Evolutionary conservation across 2,113 vertebrate genomes (phyloP).

Genomic region (Synchiropus splendidus): DNA sequence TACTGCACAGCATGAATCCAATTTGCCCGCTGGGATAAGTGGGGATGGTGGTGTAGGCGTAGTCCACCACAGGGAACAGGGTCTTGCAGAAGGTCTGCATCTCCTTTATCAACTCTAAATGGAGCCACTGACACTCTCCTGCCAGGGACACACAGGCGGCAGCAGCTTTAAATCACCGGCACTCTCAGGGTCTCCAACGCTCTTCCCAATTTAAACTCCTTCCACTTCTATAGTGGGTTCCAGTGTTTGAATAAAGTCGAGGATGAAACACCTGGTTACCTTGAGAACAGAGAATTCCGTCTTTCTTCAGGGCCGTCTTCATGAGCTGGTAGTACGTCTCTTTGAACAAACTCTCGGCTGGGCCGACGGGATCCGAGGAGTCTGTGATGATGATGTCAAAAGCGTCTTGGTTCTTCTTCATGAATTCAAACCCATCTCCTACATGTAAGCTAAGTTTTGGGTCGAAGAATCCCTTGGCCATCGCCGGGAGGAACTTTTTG

Average conservation of each 20-base stretch:
- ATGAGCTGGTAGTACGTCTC: slow-evolving; percentile 96
- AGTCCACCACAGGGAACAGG: slow-evolving; percentile 89
- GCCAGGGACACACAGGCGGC: slow-evolving; percentile 10
- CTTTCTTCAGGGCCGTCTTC: slow-evolving; percentile 85
- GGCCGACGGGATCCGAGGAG: slow-evolving; percentile 95
- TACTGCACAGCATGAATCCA: slow-evolving; percentile 98
- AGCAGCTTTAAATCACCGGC: no score
- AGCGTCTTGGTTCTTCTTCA: slow-evolving; percentile 96
- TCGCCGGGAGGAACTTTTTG: slow-evolving; percentile 89
- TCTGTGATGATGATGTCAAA: slow-evolving; percentile 97
- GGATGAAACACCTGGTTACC: no score
- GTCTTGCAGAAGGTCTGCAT: slow-evolving; percentile 94
- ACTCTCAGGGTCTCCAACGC: no score
- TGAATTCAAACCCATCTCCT: slow-evolving; percentile 96
- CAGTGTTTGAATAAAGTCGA: no score
- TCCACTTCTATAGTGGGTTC: no score
- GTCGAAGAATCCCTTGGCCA: slow-evolving; percentile 91
- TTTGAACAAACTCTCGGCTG: slow-evolving; percentile 95
- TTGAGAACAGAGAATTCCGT: slow-evolving; percentile 94
- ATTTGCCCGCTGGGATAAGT: slow-evolving; percentile 97
- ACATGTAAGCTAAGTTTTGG: slow-evolving; percentile 88
- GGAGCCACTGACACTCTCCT: slow-evolving; percentile 98
- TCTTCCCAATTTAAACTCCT: no score
- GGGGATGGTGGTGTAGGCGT: slow-evolving; percentile 93
- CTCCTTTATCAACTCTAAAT: slow-evolving; percentile 94